phyloP scores from a whole-genome alignment of 1,140 invertebrate genomes.

The Diabrotica undecimpunctata region DNA sequence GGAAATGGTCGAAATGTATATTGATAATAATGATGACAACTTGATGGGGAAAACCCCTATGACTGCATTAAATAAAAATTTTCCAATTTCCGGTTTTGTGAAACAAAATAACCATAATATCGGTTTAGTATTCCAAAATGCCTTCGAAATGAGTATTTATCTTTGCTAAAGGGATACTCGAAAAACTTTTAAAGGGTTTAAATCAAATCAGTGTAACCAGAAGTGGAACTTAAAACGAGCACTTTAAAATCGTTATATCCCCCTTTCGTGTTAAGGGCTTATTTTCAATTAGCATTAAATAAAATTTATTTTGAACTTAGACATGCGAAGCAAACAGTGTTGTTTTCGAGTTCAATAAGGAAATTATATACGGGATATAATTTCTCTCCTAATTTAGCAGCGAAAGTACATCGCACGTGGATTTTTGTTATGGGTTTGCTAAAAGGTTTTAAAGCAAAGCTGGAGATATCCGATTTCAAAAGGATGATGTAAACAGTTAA shows the following conservation, averaged over 20 bases:
- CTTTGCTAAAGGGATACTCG: neutral
- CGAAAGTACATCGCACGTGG: too few relatives aligned
- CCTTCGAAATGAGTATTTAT: neutral
- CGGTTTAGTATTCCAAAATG: neutral
- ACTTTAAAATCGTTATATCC: constrained; percentile 13
- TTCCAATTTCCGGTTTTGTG: neutral
- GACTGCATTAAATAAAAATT: too few relatives aligned
- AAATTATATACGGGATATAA: neutral
- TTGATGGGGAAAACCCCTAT: too few relatives aligned
- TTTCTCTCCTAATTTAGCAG: too few relatives aligned
- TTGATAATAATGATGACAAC: too few relatives aligned
- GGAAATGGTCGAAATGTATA: too few relatives aligned
- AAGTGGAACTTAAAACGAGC: constrained; percentile 18
- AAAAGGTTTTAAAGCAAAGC: too few relatives aligned
- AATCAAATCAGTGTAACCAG: constrained; percentile 4
- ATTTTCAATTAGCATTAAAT: constrained; percentile 16
- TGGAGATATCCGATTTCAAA: too few relatives aligned
- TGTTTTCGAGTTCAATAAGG: neutral
- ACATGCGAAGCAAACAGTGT: constrained; percentile 11
- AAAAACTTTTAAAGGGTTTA: neutral
- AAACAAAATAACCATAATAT: neutral
- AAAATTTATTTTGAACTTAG: constrained; percentile 12
- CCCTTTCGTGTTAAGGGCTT: constrained; percentile 5
- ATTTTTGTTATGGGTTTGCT: too few relatives aligned
- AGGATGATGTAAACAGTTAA: too few relatives aligned